Conservation (phyloP, 2,797 vertebrate genomes). For the Pelodytes ibericus region DNA sequence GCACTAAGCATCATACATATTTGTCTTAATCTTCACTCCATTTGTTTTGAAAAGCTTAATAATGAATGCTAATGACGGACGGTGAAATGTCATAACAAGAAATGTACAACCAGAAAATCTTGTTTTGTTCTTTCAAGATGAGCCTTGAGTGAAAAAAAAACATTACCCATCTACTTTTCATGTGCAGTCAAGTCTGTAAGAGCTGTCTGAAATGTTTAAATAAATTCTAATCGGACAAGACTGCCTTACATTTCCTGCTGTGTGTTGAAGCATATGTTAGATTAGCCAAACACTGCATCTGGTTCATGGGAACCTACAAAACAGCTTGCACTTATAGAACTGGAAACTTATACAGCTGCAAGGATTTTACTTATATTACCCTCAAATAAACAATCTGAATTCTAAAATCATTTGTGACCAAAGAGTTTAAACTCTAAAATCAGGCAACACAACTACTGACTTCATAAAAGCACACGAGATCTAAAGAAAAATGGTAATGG, state of each 20-base stretch:
- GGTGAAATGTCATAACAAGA: slow-evolving; percentile 54
- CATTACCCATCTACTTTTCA: slow-evolving; percentile 64
- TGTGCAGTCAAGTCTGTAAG: slow-evolving; percentile 62
- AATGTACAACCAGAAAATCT: slow-evolving; percentile 63
- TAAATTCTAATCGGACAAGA: slow-evolving; percentile 58
- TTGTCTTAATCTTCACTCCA: slow-evolving; percentile 40
- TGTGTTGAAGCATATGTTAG: background rate
- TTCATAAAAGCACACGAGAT: too few species aligned
- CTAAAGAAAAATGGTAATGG: too few species aligned
- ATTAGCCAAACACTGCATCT: background rate
- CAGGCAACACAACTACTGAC: too few species aligned
- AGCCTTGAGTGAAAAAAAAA: slow-evolving; percentile 64
- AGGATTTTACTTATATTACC: too few species aligned
- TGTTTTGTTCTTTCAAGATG: slow-evolving; percentile 64
- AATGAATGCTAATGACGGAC: slow-evolving; percentile 53
- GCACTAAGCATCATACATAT: slow-evolving; percentile 26
- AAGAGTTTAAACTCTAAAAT: too few species aligned
- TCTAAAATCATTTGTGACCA: too few species aligned
- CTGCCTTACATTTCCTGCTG: slow-evolving; percentile 47
- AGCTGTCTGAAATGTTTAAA: slow-evolving; percentile 59
- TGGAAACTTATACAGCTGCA: too few species aligned
- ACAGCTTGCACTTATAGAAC: background rate
- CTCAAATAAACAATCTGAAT: too few species aligned
- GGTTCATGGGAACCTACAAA: background rate
- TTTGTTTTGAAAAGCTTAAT: slow-evolving; percentile 53